phyloP scores from a whole-genome alignment of 1,140 invertebrate genomes.

The Drosophila pandora region DNA sequence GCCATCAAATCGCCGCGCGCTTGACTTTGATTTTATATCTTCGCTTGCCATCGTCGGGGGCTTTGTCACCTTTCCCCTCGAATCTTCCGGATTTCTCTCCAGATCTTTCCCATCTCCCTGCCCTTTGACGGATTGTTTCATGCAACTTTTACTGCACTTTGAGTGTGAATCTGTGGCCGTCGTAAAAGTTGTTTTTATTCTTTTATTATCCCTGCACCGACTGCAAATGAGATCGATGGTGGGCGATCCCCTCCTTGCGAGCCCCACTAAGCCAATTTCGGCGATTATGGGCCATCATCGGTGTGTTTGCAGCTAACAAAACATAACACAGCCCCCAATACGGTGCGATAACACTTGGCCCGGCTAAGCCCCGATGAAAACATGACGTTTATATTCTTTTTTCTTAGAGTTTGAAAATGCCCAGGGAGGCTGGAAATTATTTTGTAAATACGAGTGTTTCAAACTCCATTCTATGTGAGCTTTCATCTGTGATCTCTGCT shows the following conservation, averaged over 20 bases:
- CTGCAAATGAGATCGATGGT: slow-evolving; percentile 17
- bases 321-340: slow-evolving; percentile 51
- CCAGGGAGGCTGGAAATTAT: slow-evolving; percentile 11
- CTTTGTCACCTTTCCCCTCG: slow-evolving; percentile 58
- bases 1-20: slow-evolving; percentile 65
- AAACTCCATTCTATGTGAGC: slow-evolving; percentile 3
- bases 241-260: not conserved
- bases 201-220: slow-evolving; percentile 69
- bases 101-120: not conserved
- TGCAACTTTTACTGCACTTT: slow-evolving; percentile 76
- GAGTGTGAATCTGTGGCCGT: slow-evolving; percentile 55
- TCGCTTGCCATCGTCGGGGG: slow-evolving; percentile 9
- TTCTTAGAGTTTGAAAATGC: not conserved
- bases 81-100: not conserved
- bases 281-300: slow-evolving; percentile 72
- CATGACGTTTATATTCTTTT: slow-evolving; percentile 55
- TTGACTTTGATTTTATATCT: slow-evolving; percentile 72
- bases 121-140: slow-evolving; percentile 62
- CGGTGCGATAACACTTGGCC: slow-evolving; percentile 43
- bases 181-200: slow-evolving; percentile 79
- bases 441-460: slow-evolving; percentile 30
- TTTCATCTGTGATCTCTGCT: slow-evolving; percentile 5
- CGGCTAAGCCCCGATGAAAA: slow-evolving; percentile 52
- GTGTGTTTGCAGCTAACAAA: slow-evolving; percentile 78
- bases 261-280: slow-evolving; percentile 68